phyloP scores from a whole-genome alignment of 2,797 vertebrate species.

The Antrozous pallidus region DNA sequence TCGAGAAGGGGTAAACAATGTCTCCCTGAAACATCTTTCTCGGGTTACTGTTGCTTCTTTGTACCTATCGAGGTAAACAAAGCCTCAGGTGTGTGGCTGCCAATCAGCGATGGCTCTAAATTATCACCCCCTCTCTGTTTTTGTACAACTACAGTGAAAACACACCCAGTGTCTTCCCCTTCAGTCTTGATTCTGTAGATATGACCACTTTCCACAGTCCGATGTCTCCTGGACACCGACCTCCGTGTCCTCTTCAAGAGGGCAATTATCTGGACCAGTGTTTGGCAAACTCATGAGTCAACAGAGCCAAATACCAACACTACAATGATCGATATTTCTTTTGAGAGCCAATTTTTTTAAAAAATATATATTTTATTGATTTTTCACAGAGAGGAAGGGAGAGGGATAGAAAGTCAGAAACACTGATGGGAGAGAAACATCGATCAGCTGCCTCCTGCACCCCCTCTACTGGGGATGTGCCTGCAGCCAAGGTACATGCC shows the following conservation, averaged over 20 bases:
- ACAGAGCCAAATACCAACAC: too few species aligned
- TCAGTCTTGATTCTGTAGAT: neutral
- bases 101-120: neutral
- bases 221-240: neutral
- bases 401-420: too few species aligned
- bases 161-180: neutral
- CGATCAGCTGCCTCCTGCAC: too few species aligned
- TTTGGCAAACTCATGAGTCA: too few species aligned
- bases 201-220: neutral
- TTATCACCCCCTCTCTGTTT: neutral
- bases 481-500: too few species aligned
- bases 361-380: too few species aligned
- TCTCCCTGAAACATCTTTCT: slow-evolving; percentile 25
- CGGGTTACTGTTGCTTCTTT: neutral
- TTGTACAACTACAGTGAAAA: neutral
- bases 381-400: too few species aligned
- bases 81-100: neutral
- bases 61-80: neutral
- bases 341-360: too few species aligned
- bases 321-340: too few species aligned
- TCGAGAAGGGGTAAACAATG: slow-evolving; percentile 88
- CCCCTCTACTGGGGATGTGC: too few species aligned
- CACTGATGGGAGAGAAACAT: too few species aligned
- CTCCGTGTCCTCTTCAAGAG: neutral
- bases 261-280: neutral